Conservation (phyloP, 2,888 invertebrate genomes). For the Xiphydria camelus region DNA sequence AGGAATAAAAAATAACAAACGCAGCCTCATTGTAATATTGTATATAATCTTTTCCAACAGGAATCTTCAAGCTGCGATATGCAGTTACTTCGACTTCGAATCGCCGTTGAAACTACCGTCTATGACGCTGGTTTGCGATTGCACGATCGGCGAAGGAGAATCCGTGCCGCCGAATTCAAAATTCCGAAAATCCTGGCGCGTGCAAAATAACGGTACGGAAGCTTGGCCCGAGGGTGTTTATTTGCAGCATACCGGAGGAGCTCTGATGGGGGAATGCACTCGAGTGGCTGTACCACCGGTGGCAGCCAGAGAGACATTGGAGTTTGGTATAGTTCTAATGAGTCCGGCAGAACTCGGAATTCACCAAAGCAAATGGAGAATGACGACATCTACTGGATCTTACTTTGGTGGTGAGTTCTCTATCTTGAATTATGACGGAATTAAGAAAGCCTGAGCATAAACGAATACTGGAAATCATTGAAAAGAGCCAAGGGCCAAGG, state of each 20-base stretch:
- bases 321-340: constrained; percentile 77
- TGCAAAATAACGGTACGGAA: constrained; percentile 85
- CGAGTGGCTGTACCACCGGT: constrained; percentile 71
- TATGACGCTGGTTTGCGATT: constrained; percentile 76
- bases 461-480: background rate
- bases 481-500: no score
- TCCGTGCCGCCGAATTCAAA: constrained; percentile 70
- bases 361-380: constrained; percentile 86
- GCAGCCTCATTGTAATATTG: no score
- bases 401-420: constrained; percentile 94
- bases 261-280: constrained; percentile 63
- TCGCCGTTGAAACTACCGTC: constrained; percentile 73
- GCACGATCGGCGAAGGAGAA: constrained; percentile 77
- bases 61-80: constrained; percentile 96
- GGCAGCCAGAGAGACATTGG: constrained; percentile 75
- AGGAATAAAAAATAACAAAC: no score
- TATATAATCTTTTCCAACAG: constrained; percentile 64
- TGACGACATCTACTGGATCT: constrained; percentile 83
- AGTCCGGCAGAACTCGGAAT: constrained; percentile 77
- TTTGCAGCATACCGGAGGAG: constrained; percentile 74
- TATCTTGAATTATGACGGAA: background rate
- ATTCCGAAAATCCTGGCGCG: constrained; percentile 86
- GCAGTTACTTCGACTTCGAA: constrained; percentile 91
- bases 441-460: background rate
- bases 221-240: constrained; percentile 86